These are phyloP conservation scores for Lemur catta DNA, from an alignment of 2,797 vertebrate species.

Conservation along the genomic window DNA sequence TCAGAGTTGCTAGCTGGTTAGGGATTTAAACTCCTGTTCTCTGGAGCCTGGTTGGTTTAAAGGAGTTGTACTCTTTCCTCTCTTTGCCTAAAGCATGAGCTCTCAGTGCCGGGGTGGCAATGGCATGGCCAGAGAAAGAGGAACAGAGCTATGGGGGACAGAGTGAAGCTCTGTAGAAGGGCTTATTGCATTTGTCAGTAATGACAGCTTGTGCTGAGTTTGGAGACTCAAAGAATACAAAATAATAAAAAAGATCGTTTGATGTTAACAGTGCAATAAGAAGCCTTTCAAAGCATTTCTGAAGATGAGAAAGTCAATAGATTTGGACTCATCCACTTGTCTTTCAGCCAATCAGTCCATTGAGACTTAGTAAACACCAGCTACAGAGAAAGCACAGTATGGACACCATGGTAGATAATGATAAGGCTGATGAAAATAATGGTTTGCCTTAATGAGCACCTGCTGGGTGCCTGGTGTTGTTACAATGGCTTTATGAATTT, in stretches of 20 bases:
- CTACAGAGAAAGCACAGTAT: background rate
- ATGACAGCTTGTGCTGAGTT: background rate
- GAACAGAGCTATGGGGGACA: background rate
- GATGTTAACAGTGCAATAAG: background rate
- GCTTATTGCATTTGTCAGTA: background rate
- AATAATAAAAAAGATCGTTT: background rate
- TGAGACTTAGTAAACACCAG: background rate
- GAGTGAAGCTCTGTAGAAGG: background rate
- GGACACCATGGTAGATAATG: background rate
- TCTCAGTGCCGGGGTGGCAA: background rate
- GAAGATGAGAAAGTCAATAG: background rate
- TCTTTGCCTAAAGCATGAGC: background rate
- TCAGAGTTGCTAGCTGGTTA: background rate
- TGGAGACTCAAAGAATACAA: slow-evolving; percentile 21
- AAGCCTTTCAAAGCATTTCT: slow-evolving; percentile 11
- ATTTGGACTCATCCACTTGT: background rate
- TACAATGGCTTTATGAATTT: background rate
- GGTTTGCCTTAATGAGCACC: background rate
- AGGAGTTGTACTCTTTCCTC: background rate
- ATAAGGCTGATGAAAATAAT: background rate
- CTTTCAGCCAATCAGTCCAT: background rate
- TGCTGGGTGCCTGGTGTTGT: background rate
- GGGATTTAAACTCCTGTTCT: background rate
- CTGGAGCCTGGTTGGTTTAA: background rate
- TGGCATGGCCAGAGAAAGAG: background rate